Base-by-base conservation (phyloP, 1,140 invertebrate species). In the Papilio helenus region DNA sequence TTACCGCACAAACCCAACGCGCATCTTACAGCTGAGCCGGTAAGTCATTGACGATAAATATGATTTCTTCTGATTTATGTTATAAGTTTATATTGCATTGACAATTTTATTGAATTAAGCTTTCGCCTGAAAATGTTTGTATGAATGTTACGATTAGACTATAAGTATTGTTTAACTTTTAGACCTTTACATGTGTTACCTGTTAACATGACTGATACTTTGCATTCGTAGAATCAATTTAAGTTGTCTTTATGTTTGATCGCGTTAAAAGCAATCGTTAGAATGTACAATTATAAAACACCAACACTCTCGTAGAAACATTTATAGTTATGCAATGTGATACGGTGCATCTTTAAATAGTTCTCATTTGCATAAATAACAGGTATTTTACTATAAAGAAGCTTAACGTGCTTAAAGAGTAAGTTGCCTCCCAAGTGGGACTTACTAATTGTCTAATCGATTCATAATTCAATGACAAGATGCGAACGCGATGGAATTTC, bases 1-100 rank as follows among this genome's bases (percentile, higher is more conserved):
- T 58, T 76, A 39, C 76, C 65, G 76, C 80, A 68, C 74, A 76
- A 51, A 29, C 20, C 9, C 74, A 49, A 26, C 46, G 46, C 72
- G 49, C 14, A 76, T 58, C 49, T 76, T 5, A 4, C 49, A 76
- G 49, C 74, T 74, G 34, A 58, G 74, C 46, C 49, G 74, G 74
- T 76, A 76, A 76, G 74, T 76, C 23, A 23, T 68, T 29, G 61
- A 29, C 26, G 26, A 68, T 68, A 29, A 68, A 68, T 29, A 12
- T 61, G 20, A 61, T 34, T 68, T 68, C 26, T 68, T 68, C 16
- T 29, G 61, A 68, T 68, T 68, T 29, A 68, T 68, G 26, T 29
- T 23, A 68, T 29, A 16, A 29, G n/a, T 68, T 39, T 39, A 34
- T 29, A 29, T 68, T 68, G 2, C 16, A 68, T 68, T 34, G 23